phyloP scores from a whole-genome alignment of 2,888 invertebrate species.

The Parasteatoda lunata region DNA sequence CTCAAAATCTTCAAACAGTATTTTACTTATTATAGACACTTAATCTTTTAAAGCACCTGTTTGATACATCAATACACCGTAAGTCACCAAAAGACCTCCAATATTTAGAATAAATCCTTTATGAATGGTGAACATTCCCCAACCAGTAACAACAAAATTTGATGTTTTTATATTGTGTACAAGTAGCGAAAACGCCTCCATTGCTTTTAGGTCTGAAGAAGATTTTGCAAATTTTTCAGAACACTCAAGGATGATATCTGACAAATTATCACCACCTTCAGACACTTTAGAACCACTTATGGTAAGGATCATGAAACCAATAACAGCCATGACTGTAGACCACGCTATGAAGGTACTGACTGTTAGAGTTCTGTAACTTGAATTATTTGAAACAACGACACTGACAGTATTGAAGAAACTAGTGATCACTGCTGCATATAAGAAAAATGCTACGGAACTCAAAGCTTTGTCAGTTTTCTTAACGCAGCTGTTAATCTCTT shows the following conservation, averaged over 20 bases:
- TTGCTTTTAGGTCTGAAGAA: background rate
- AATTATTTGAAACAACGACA: conserved; percentile 10
- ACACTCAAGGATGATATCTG: conserved; percentile 14
- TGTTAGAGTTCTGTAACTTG: background rate
- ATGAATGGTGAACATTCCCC: conserved; percentile 36
- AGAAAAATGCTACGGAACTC: conserved; percentile 10
- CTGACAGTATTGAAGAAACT: conserved; percentile 29
- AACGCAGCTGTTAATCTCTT: background rate
- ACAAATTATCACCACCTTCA: conserved; percentile 9
- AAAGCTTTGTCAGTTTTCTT: conserved; percentile 17
- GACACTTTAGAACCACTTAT: conserved; percentile 19
- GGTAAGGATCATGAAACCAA: conserved; percentile 20
- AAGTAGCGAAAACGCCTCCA: conserved; percentile 17
- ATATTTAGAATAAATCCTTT: conserved; percentile 36
- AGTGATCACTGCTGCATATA: conserved; percentile 13
- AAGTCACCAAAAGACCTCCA: conserved; percentile 33
- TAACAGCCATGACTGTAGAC: background rate
- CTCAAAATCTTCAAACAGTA: too few relatives aligned
- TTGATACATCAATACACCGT: conserved; percentile 51
- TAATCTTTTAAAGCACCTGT: conserved; percentile 7
- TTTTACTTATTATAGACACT: too few relatives aligned
- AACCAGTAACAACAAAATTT: conserved; percentile 24
- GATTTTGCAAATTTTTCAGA: conserved; percentile 17
- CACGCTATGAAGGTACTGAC: conserved; percentile 3
- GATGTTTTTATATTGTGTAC: conserved; percentile 26